phyloP scores from a whole-genome alignment of 2,113 vertebrate species.

The Microtus pennsylvanicus region DNA sequence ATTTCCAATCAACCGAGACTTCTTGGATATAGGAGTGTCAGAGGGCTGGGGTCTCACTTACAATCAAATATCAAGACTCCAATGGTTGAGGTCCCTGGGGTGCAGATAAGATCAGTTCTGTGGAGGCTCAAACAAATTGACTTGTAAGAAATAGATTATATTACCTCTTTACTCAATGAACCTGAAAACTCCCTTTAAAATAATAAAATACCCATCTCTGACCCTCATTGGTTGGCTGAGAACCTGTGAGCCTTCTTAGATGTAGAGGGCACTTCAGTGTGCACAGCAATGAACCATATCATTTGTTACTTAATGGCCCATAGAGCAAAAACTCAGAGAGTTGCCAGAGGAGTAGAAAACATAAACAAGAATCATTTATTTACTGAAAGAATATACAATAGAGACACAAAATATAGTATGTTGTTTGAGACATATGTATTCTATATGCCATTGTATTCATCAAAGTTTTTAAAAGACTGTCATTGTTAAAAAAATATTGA shows the following conservation, averaged over 20 bases:
- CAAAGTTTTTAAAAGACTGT: background rate
- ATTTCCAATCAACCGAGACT: too few species aligned
- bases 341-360: background rate
- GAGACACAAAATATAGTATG: background rate
- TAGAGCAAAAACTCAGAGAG: background rate
- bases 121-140: background rate
- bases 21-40: too few species aligned
- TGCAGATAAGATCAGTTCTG: background rate
- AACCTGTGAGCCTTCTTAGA: background rate
- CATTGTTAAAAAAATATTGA: background rate
- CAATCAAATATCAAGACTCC: too few species aligned
- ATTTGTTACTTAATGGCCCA: slow-evolving; percentile 5
- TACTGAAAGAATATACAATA: background rate
- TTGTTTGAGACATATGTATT: background rate
- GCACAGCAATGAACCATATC: background rate
- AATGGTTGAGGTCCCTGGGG: background rate
- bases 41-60: too few species aligned
- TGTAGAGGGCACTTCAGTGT: background rate
- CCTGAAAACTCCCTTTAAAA: background rate
- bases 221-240: too few species aligned
- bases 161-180: background rate
- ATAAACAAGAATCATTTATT: background rate
- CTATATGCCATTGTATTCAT: background rate
- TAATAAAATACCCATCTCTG: background rate
- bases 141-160: background rate